phyloP scores from a whole-genome alignment of 2,113 vertebrate species.

The Oceanodroma tethys region DNA sequence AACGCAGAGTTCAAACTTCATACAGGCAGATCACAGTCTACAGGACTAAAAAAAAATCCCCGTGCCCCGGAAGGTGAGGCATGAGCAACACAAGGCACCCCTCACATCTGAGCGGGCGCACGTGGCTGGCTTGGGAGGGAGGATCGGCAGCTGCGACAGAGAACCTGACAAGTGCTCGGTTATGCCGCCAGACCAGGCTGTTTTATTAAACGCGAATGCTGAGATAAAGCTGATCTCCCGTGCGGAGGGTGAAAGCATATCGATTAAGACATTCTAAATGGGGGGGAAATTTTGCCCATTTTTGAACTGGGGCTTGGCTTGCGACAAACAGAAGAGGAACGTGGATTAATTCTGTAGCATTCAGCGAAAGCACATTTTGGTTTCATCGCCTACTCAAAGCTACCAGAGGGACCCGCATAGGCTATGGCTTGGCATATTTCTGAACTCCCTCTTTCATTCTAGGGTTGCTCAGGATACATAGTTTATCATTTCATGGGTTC shows the following conservation, averaged over 20 bases:
- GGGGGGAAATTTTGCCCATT: neutral
- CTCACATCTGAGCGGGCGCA: neutral
- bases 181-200: neutral
- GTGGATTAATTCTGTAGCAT: neutral
- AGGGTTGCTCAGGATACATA: neutral
- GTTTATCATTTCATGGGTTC: neutral
- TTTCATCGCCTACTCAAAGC: neutral
- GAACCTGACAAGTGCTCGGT: neutral
- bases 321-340: neutral
- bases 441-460: neutral
- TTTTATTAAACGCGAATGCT: neutral
- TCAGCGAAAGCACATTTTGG: neutral
- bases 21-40: neutral
- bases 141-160: neutral
- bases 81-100: neutral
- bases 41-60: neutral
- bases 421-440: neutral
- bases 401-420: rapidly evolving
- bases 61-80: rapidly evolving
- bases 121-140: neutral
- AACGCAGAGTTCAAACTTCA: neutral
- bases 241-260: neutral
- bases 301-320: neutral
- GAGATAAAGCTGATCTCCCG: neutral
- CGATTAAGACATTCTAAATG: neutral